phyloP scores from a whole-genome alignment of 2,888 invertebrate genomes.

The Hyalella azteca region DNA sequence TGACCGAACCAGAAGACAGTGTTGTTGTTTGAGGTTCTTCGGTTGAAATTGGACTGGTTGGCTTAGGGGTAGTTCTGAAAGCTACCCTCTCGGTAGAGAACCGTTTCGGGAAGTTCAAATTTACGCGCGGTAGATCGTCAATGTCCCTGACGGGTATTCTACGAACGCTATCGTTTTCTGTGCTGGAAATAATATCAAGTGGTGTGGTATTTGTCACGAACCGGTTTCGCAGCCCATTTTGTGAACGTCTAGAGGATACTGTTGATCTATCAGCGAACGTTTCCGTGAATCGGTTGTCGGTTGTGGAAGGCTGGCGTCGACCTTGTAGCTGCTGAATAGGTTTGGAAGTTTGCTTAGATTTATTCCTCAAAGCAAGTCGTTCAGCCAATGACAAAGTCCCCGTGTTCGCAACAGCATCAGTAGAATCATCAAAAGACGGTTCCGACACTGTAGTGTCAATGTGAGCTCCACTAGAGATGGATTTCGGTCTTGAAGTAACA shows the following conservation, averaged over 20 bases:
- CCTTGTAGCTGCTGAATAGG: background rate
- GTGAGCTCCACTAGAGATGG: background rate
- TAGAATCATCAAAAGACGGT: background rate
- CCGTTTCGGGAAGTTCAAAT: background rate
- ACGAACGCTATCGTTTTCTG: background rate
- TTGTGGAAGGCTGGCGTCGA: background rate
- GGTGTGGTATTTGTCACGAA: background rate
- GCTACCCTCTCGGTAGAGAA: background rate
- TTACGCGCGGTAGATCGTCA: background rate
- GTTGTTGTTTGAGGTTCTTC: background rate
- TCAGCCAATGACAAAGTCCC: slow-evolving; percentile 28
- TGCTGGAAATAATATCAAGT: background rate
- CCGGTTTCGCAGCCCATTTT: background rate
- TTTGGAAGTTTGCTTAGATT: background rate
- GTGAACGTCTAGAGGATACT: background rate
- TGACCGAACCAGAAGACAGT: background rate
- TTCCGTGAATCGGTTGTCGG: background rate
- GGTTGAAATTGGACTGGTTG: background rate
- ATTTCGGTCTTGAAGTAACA: background rate
- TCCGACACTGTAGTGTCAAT: background rate
- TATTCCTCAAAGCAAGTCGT: slow-evolving; percentile 1
- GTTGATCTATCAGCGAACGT: background rate
- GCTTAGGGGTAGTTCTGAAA: slow-evolving; percentile 16
- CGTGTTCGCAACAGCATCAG: background rate
- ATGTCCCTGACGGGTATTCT: background rate